Evolutionary conservation across 2,113 vertebrate genomes (phyloP).

Genomic region (Aldabrachelys gigantea): DNA sequence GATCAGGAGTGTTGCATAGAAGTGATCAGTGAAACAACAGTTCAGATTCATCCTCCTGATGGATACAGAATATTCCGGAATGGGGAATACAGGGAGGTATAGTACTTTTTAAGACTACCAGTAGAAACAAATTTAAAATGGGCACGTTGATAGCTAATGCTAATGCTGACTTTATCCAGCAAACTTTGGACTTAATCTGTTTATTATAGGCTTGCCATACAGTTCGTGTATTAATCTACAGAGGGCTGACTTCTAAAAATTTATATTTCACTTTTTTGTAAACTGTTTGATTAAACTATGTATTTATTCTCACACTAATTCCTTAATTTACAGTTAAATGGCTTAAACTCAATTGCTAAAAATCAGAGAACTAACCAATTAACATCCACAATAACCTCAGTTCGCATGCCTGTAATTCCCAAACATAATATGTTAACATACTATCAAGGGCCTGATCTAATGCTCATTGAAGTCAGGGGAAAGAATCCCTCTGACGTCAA

Average conservation of each 20-base stretch:
- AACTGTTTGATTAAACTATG: background rate
- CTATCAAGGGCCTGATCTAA: background rate
- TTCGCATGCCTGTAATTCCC: background rate
- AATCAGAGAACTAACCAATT: background rate
- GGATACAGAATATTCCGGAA: conserved; percentile 88
- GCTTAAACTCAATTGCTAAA: background rate
- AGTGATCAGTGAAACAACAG: conserved; percentile 87
- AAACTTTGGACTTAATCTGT: background rate
- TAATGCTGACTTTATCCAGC: background rate
- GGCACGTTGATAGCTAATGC: background rate
- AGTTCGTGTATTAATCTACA: background rate
- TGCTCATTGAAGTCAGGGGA: background rate
- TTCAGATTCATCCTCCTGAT: conserved; percentile 93
- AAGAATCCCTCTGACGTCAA: background rate
- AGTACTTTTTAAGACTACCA: background rate
- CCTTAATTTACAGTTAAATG: background rate
- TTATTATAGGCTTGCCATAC: background rate
- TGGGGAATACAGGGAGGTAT: conserved; percentile 94
- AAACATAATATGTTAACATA: background rate
- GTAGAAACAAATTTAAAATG: background rate
- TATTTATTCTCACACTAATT: background rate
- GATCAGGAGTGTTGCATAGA: conserved; percentile 92
- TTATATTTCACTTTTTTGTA: background rate
- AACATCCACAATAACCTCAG: background rate
- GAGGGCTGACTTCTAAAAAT: background rate